A percentile compares a stretch with the other conserved stretches of the same genome.
phyloP scores from a whole-genome alignment of 2,113 vertebrate species.

The Seriola aureovittata region DNA sequence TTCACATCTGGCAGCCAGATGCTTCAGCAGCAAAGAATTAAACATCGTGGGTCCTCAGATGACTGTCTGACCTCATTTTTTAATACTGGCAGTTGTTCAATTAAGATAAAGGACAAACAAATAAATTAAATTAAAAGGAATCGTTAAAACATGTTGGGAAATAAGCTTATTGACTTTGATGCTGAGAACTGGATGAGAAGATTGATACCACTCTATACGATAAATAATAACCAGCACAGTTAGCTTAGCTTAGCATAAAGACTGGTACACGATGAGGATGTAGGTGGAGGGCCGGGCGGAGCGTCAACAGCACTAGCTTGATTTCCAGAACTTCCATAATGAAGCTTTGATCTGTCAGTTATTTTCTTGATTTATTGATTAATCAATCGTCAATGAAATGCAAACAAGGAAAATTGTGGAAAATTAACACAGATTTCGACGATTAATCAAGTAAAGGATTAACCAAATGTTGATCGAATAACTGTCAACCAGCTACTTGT shows the following conservation, averaged over 20 bases:
- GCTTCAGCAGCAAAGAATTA: slow-evolving; percentile 8
- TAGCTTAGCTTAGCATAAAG: neutral
- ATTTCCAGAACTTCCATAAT: neutral
- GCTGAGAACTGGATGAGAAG: too few relatives aligned
- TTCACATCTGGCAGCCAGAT: slow-evolving; percentile 68
- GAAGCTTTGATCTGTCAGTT: neutral
- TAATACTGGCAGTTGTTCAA: neutral
- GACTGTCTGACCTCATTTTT: neutral
- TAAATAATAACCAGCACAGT: neutral
- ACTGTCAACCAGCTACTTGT: too few relatives aligned
- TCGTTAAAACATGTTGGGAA: neutral
- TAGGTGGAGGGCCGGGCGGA: neutral
- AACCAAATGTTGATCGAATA: too few relatives aligned
- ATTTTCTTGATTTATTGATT: neutral
- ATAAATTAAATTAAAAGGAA: neutral
- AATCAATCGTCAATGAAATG: neutral
- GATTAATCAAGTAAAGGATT: too few relatives aligned
- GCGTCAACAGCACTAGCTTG: neutral
- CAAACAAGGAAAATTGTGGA: neutral
- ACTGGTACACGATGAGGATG: neutral
- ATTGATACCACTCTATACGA: neutral
- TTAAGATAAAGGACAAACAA: neutral
- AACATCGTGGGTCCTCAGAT: slow-evolving; percentile 2
- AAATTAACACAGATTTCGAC: too few relatives aligned
- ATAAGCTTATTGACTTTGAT: neutral